Conservation (phyloP, 2,797 vertebrate genomes). For the Acanthopagrus latus region DNA sequence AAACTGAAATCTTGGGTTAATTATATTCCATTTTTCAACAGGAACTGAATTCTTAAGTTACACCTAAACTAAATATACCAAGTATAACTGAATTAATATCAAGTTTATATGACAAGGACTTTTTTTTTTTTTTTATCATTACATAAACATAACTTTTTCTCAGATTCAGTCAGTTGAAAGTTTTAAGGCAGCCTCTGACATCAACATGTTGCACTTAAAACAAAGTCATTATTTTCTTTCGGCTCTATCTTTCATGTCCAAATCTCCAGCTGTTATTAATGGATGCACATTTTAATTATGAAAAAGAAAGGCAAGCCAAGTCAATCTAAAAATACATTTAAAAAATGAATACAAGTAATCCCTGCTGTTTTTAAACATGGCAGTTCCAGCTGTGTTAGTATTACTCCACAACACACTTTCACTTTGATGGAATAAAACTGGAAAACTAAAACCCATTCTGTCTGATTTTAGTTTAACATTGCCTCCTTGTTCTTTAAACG, state of each 20-base stretch:
- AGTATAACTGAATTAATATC: too few relatives aligned
- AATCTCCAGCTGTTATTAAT: background rate
- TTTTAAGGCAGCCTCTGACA: too few relatives aligned
- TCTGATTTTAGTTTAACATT: constrained; percentile 14
- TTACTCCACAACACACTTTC: background rate
- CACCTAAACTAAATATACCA: too few relatives aligned
- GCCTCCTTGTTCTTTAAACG: background rate
- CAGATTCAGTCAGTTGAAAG: too few relatives aligned
- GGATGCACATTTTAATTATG: background rate
- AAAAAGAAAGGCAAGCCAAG: background rate
- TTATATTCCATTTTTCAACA: too few relatives aligned
- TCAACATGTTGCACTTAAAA: too few relatives aligned
- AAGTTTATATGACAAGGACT: too few relatives aligned
- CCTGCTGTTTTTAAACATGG: background rate
- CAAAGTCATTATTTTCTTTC: too few relatives aligned
- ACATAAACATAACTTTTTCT: too few relatives aligned
- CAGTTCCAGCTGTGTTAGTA: background rate
- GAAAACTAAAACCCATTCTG: background rate
- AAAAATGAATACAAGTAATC: background rate
- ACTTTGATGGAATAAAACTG: background rate
- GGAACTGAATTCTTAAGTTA: too few relatives aligned
- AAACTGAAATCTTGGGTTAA: too few relatives aligned
- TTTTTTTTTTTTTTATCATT: too few relatives aligned
- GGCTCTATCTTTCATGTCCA: background rate
- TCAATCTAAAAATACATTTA: background rate